These are phyloP conservation scores for Caenorhabditis panamensis DNA, from an alignment of 2,888 invertebrate species.

Conservation along the genomic window DNA sequence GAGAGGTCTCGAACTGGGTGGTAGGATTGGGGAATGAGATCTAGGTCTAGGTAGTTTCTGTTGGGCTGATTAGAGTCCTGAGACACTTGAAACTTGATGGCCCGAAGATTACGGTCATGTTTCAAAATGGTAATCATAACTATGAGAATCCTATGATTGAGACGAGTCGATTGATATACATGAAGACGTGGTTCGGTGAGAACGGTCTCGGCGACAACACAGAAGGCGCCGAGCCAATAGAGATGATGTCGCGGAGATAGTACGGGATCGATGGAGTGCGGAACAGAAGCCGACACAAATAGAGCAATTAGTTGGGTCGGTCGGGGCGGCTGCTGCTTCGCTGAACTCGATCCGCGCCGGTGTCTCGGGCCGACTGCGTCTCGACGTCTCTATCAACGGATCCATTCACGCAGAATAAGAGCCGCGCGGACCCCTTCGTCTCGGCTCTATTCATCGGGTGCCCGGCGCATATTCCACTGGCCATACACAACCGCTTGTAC, in stretches of 20 bases:
- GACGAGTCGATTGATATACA: background rate
- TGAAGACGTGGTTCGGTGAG: background rate
- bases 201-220: background rate
- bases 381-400: conserved; percentile 30
- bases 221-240: conserved; percentile 2
- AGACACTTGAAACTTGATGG: too few relatives aligned
- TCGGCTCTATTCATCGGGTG: conserved; percentile 21
- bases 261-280: conserved; percentile 17
- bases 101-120: too few relatives aligned
- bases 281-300: conserved; percentile 31
- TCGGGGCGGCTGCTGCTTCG: conserved; percentile 27
- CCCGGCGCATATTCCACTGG: conserved; percentile 18
- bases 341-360: conserved; percentile 50
- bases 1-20: background rate
- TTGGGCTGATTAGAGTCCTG: too few relatives aligned
- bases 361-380: conserved; percentile 8
- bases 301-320: conserved; percentile 56
- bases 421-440: background rate
- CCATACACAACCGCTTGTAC: background rate
- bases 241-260: conserved; percentile 18
- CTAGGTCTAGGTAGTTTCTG: too few relatives aligned
- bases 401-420: conserved; percentile 54
- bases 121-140: too few relatives aligned
- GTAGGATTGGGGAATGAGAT: too few relatives aligned
- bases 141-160: too few relatives aligned